These are phyloP conservation scores for Periplaneta americana DNA, from an alignment of 1,140 invertebrate genomes.

Conservation along the genomic window DNA sequence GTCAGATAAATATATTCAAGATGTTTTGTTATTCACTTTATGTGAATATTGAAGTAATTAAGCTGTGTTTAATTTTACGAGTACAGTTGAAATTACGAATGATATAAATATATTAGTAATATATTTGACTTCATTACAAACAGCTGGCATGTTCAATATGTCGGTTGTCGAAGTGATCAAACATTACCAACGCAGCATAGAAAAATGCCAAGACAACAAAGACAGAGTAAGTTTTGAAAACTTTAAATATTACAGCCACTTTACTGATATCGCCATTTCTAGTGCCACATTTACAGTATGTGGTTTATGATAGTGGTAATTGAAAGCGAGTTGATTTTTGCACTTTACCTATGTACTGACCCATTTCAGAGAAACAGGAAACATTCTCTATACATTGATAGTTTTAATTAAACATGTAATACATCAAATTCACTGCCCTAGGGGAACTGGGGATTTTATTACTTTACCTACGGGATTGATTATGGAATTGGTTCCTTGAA, in stretches of 20 bases:
- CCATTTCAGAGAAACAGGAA: not conserved
- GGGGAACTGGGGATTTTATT: too few species aligned
- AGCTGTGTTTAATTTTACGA: too few species aligned
- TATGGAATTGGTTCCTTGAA: too few species aligned
- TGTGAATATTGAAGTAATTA: too few species aligned
- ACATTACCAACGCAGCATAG: constrained; percentile 58
- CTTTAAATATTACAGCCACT: too few species aligned
- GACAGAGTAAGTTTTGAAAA: constrained; percentile 44
- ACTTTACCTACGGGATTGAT: too few species aligned
- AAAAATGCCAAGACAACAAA: constrained; percentile 51
- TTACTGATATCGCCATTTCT: too few species aligned
- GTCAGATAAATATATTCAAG: too few species aligned
- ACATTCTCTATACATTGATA: not conserved
- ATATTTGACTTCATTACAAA: not conserved
- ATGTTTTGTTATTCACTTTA: too few species aligned
- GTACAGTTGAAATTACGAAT: too few species aligned
- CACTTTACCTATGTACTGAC: not conserved
- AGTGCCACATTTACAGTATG: not conserved
- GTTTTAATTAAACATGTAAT: too few species aligned
- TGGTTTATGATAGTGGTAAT: not conserved
- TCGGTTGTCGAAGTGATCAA: constrained; percentile 38
- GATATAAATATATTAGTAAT: not conserved
- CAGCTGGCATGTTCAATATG: constrained; percentile 27
- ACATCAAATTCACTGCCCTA: too few species aligned
- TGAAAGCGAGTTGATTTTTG: not conserved